Conservation (phyloP, 2,113 vertebrate genomes). For the Periophthalmus modestus region DNA sequence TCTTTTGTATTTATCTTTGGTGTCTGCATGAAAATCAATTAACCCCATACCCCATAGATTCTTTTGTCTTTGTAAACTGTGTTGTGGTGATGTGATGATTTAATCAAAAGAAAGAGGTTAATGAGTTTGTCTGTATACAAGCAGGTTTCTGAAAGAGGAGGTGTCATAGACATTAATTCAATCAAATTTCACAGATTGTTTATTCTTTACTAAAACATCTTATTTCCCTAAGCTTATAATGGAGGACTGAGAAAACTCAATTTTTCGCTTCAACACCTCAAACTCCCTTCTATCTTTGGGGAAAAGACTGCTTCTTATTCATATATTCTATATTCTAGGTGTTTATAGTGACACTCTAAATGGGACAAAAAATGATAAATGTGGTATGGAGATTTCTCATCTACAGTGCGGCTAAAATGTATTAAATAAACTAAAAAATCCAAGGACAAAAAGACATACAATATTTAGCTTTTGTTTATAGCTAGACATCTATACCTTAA, state of each 20-base stretch:
- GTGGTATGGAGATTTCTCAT: not conserved
- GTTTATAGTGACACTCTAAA: not conserved
- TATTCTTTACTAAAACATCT: no score
- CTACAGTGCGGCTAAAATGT: not conserved
- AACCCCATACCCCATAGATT: not conserved
- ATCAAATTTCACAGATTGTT: no score
- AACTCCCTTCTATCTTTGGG: not conserved
- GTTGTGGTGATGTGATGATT: not conserved
- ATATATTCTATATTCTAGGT: conserved; percentile 2
- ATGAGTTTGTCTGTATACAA: not conserved
- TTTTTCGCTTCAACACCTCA: not conserved
- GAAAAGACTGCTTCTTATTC: conserved; percentile 1
- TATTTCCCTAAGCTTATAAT: not conserved
- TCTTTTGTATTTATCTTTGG: conserved; percentile 1
- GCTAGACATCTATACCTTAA: not conserved
- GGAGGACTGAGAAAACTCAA: not conserved
- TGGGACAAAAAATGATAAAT: conserved; percentile 8
- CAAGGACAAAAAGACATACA: conserved; percentile 1
- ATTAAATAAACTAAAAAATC: not conserved
- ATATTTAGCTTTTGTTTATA: not conserved
- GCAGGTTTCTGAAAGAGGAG: not conserved
- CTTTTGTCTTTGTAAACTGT: not conserved
- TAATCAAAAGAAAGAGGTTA: not conserved
- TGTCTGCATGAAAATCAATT: conserved; percentile 6
- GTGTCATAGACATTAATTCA: not conserved